Percentiles rank a stretch among this genome's conserved stretches.
These are phyloP conservation scores for Drosophila eohydei DNA, from an alignment of 2,888 invertebrate genomes.

Conservation along the genomic window DNA sequence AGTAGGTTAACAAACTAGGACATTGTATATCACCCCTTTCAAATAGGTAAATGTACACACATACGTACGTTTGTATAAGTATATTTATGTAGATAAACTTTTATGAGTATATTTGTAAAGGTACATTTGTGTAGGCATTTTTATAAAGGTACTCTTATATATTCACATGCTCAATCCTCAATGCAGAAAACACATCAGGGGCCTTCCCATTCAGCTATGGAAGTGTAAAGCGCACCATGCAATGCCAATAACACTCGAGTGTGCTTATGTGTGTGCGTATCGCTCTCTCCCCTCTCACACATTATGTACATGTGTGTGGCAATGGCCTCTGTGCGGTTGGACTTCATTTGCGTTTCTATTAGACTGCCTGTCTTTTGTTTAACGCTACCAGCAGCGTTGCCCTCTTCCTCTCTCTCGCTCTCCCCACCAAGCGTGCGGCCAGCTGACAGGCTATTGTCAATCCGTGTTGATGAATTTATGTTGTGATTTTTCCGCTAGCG, in stretches of 20 bases:
- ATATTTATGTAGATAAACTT: background rate
- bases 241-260: slow-evolving; percentile 24
- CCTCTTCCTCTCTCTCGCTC: background rate
- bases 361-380: slow-evolving; percentile 77
- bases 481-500: slow-evolving; percentile 53
- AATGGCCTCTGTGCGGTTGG: slow-evolving; percentile 50
- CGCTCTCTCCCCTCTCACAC: background rate
- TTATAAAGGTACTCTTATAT: background rate
- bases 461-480: slow-evolving; percentile 74
- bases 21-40: background rate
- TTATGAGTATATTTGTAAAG: background rate
- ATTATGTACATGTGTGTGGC: slow-evolving; percentile 40
- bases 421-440: slow-evolving; percentile 16
- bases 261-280: background rate
- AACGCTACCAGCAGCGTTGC: slow-evolving; percentile 23
- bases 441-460: slow-evolving; percentile 68
- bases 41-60: background rate
- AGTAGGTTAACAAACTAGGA: background rate
- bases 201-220: slow-evolving; percentile 10
- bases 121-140: background rate
- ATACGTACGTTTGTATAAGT: background rate
- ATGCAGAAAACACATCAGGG: slow-evolving; percentile 1
- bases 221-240: slow-evolving; percentile 18
- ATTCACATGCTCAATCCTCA: background rate
- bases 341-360: slow-evolving; percentile 66